Evolutionary conservation across 2,113 vertebrate species (phyloP), one percentile per base, ranked within the genome.

Genomic region (Paramormyrops kingsleyae): DNA sequence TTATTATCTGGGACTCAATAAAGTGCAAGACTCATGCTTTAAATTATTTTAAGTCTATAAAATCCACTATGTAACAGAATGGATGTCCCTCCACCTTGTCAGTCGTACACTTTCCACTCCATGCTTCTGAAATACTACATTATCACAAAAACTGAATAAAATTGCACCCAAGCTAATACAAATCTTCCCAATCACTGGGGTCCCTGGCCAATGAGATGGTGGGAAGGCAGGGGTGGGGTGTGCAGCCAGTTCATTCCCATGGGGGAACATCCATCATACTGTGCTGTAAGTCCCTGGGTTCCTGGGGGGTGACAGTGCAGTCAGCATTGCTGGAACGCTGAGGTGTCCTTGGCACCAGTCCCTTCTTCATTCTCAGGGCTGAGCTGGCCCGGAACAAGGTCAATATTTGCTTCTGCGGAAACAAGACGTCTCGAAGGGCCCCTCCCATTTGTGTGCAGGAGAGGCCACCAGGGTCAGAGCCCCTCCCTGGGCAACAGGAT

Each of bases 401-500:
- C 94, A 96, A 96, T 96, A 96, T 96, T 96, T 95, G 92, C 89
- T 88, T 83, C 89, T 2, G 1, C 91, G 91, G 50, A 84, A 89
- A 42, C 47, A 89, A 83, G 94, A 94, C 83, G 85, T 84, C 87
- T 91, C 93, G 89, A 91, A 91, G 92, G 84, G 91, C 92, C 90
- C n/a, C 92, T 93, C 94, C 94, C 93, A 62, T 92, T 90, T 91
- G 89, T 88, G 91, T 88, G 90, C 87, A 89, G 6, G 90, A 88
- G 92, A 91, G 74, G 91, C 62, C 94, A 94, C 89, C 91, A 94
- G 93, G 88, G 88, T 27, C 92, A 86, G 50, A 56, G 93, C 91
- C 90, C 92, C 88, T 89, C 95, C 95, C 93, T 95, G 91, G 93
- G 92, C 92, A 95, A 93, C 94, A 94, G 94, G 95, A 96, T 94